Conservation (phyloP, 2,797 vertebrate species). For the Sebastes cheni region DNA sequence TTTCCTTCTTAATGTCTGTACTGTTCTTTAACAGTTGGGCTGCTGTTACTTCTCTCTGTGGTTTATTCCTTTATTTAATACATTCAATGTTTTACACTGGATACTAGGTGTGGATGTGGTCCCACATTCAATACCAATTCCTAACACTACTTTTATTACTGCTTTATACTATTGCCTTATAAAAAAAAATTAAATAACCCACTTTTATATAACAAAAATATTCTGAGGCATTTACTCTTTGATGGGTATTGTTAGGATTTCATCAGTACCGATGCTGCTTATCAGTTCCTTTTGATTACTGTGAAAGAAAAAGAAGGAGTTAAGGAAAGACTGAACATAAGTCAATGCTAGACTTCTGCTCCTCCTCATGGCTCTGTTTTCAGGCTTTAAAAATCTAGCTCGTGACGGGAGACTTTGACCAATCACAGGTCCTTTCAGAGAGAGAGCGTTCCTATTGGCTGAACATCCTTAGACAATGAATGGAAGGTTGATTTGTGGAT, state of each 20-base stretch:
- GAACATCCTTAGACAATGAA: too few relatives aligned
- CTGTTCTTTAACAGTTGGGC: background rate
- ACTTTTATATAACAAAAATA: background rate
- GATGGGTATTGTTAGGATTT: background rate
- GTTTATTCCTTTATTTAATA: background rate
- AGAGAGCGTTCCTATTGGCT: too few relatives aligned
- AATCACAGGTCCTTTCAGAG: too few relatives aligned
- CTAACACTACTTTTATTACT: background rate
- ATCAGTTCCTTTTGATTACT: background rate
- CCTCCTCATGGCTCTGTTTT: too few relatives aligned
- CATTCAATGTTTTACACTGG: background rate
- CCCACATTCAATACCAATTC: background rate
- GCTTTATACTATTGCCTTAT: background rate
- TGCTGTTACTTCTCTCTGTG: background rate
- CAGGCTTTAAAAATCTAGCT: too few relatives aligned
- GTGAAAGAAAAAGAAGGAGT: background rate
- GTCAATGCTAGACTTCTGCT: background rate
- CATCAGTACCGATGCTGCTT: background rate
- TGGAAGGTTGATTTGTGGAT: too few relatives aligned
- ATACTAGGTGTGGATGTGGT: background rate
- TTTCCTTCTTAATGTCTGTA: background rate
- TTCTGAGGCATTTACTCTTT: background rate
- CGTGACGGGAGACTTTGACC: accelerated
- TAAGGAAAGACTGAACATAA: too few relatives aligned
- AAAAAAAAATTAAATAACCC: background rate